Conservation (phyloP, 2,888 invertebrate species). For the Dioctria linearis region DNA sequence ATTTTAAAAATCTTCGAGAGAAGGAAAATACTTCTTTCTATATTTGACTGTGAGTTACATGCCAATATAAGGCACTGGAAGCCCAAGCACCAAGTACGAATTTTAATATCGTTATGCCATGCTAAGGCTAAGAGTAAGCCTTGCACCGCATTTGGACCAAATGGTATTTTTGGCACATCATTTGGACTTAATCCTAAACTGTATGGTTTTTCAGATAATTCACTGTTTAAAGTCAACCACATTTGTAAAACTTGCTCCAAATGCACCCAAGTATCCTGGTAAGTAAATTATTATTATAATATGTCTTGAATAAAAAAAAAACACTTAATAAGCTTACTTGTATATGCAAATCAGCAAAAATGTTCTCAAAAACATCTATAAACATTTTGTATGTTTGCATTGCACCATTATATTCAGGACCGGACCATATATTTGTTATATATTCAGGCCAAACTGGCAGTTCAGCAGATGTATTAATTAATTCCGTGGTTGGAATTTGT, state of each 20-base stretch:
- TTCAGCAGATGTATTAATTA: conserved; percentile 67
- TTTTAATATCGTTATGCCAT: conserved; percentile 78
- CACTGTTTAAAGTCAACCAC: conserved; percentile 88
- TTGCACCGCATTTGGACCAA: conserved; percentile 78
- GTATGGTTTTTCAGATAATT: conserved; percentile 69
- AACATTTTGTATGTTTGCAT: conserved; percentile 75
- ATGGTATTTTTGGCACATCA: conserved; percentile 76
- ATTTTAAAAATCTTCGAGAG: neutral
- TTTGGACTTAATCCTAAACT: conserved; percentile 74
- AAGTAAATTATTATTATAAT: conserved; percentile 43
- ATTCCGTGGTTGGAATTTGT: conserved; percentile 68
- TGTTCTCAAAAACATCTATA: conserved; percentile 78
- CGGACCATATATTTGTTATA: conserved; percentile 72
- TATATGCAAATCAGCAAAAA: conserved; percentile 78
- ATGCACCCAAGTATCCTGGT: conserved; percentile 80
- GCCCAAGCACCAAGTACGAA: conserved; percentile 83
- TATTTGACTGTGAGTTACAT: conserved; percentile 75
- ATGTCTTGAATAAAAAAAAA: neutral
- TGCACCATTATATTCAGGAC: conserved; percentile 72
- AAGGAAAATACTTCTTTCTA: conserved; percentile 60
- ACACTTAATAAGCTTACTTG: conserved; percentile 65
- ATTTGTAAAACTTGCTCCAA: conserved; percentile 88
- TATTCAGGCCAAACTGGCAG: conserved; percentile 71
- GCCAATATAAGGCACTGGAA: conserved; percentile 80
- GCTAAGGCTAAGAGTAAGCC: conserved; percentile 78